Base-by-base conservation (phyloP, 2,113 vertebrate species). In the Bubo scandiacus region DNA sequence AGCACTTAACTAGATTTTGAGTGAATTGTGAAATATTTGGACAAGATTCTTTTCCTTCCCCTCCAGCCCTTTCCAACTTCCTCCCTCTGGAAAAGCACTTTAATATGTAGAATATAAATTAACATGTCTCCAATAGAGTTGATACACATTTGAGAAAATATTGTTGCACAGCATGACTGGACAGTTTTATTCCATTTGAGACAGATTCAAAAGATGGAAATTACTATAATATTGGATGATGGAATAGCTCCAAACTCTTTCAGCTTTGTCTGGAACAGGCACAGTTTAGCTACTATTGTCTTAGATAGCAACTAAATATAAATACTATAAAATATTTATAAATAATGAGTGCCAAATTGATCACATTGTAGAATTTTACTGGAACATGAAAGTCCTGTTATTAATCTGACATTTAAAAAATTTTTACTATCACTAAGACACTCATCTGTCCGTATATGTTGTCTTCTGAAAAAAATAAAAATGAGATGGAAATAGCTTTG, bases 241-340 rank as follows among this genome's bases (percentile, higher is more conserved):
- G 91, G 70, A 98, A 94, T 63, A 92, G 57, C 51, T 94, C 88
- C 94, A 97, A 88, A 87, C 29, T 67, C 86, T 63, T 96, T 93
- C 67, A 96, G 72, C 77, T 91, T 96, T 78, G 59, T 72, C 58
- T 91, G 74, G 74, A 95, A 88, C n/a, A 90, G 70, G 40, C 84
- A 91, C 15, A 62, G 51, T 32, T 82, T 85, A 72, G 68, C 61
- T 74, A 54, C 54, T 87, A 68, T 95, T 95, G 86, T 89, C 55
- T 86, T 78, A 49, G 36, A 59, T 19, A 67, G 38, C 71, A 51
- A 72, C 43, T 92, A 92, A 89, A 89, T 84, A 91, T 57, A 96
- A 97, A 91, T 78, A 75, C 34, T 72, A 62, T 94, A 82, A 89
- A 96, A 96, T 84, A 96, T 78, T 94, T 92, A 90, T 87, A 96